These are phyloP conservation scores for Chamaedrilus cognettii DNA, from an alignment of 2,888 invertebrate genomes.

Conservation along the genomic window DNA sequence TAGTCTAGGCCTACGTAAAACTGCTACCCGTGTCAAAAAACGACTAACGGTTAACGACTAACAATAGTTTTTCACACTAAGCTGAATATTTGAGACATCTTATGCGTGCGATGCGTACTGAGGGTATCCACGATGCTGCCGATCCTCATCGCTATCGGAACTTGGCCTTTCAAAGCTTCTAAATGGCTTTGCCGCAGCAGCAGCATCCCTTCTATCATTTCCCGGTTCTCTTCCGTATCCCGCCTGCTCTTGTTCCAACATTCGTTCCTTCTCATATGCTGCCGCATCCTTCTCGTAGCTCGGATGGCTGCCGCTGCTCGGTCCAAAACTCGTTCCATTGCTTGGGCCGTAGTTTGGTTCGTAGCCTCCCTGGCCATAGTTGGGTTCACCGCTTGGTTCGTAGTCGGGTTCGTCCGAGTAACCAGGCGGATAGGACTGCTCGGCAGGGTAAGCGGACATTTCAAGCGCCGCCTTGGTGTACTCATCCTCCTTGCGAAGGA, in stretches of 20 bases:
- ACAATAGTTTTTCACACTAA: no score
- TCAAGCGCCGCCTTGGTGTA: slow-evolving; percentile 34
- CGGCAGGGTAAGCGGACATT: slow-evolving; percentile 28
- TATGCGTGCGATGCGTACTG: no score
- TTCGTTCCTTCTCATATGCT: no score
- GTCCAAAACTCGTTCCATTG: no score
- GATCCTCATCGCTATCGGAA: not conserved
- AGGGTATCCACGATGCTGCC: slow-evolving; percentile 8
- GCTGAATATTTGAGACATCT: no score
- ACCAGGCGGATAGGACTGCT: slow-evolving; percentile 10
- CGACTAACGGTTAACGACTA: no score
- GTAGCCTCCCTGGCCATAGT: slow-evolving; percentile 5
- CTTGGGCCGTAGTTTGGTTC: slow-evolving; percentile 2
- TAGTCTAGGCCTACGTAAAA: no score
- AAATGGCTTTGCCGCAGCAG: not conserved
- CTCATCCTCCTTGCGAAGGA: slow-evolving; percentile 32
- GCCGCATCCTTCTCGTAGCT: slow-evolving; percentile 22
- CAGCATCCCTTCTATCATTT: not conserved
- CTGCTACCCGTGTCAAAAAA: no score
- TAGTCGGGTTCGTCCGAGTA: slow-evolving; percentile 11
- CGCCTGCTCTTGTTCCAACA: not conserved
- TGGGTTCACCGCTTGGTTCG: not conserved
- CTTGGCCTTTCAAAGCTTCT: slow-evolving; percentile 4
- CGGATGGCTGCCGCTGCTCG: slow-evolving; percentile 8
- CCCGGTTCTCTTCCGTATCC: not conserved